Conservation (phyloP, 1,140 invertebrate genomes). For the Thaumetopoea pityocampa region DNA sequence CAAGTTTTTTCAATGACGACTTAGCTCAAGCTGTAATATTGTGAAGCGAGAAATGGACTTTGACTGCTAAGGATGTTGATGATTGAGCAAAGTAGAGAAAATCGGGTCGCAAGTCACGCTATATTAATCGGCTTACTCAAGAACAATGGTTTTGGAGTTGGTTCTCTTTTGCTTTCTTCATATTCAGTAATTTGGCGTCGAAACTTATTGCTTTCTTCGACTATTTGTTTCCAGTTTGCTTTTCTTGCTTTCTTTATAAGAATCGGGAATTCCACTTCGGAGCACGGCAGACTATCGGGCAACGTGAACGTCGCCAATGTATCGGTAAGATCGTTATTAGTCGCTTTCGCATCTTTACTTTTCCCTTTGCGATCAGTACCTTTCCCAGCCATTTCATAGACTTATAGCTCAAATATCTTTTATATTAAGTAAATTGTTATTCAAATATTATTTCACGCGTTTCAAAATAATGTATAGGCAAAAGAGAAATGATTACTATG, state of each 20-base stretch:
- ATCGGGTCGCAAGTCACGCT: too few relatives aligned
- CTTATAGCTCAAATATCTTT: background rate
- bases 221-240: constrained; percentile 49
- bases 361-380: constrained; percentile 49
- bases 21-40: too few relatives aligned
- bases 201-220: constrained; percentile 42
- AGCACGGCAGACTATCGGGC: constrained; percentile 54
- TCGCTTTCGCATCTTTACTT: constrained; percentile 37
- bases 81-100: too few relatives aligned
- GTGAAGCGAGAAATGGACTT: too few relatives aligned
- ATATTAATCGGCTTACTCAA: constrained; percentile 36
- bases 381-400: constrained; percentile 47
- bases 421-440: constrained; percentile 16
- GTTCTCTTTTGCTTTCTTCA: constrained; percentile 34
- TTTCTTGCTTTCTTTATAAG: constrained; percentile 28
- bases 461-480: too few relatives aligned
- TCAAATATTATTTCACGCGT: too few relatives aligned
- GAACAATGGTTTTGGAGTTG: constrained; percentile 38
- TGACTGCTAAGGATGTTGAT: too few relatives aligned
- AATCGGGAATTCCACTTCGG: constrained; percentile 54
- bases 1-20: too few relatives aligned
- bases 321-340: constrained; percentile 22
- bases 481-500: too few relatives aligned
- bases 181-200: constrained; percentile 44
- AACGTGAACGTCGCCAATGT: constrained; percentile 38